Conservation (phyloP, 2,113 vertebrate species). For the Protobothrops mucrosquamatus region DNA sequence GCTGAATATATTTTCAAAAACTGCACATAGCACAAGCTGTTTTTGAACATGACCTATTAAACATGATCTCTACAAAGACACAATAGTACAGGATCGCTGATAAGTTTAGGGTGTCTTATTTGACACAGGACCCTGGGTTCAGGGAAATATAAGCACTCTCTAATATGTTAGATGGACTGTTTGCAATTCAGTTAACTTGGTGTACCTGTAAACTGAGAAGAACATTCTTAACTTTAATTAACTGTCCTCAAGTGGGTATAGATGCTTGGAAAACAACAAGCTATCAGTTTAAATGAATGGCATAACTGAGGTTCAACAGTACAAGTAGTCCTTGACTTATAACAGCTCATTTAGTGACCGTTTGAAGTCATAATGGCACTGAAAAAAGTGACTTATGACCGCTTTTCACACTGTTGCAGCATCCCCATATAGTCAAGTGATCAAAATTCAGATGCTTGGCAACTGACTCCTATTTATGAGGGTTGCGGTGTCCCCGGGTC, state of each 20-base stretch:
- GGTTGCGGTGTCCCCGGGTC: neutral
- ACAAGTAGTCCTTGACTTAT: neutral
- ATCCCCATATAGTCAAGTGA: neutral
- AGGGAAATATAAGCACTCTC: conserved; percentile 5
- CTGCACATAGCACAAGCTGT: neutral
- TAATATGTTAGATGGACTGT: conserved; percentile 3
- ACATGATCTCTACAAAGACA: conserved; percentile 17
- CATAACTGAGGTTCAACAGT: neutral
- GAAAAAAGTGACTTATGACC: neutral
- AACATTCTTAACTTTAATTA: conserved; percentile 38
- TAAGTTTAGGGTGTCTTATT: neutral
- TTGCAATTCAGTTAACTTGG: neutral
- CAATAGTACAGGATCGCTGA: conserved; percentile 12
- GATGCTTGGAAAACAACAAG: neutral
- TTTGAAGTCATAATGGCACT: neutral
- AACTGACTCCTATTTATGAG: neutral
- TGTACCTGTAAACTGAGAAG: conserved; percentile 44
- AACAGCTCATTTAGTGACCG: neutral
- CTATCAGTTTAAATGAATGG: neutral
- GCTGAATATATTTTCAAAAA: neutral
- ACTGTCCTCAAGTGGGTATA: conserved; percentile 1
- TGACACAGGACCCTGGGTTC: conserved; percentile 14
- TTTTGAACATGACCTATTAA: conserved; percentile 12
- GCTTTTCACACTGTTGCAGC: neutral
- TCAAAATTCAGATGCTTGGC: neutral